phyloP scores from a whole-genome alignment of 2,797 vertebrate species.

The Catamblyrhynchus diadema region DNA sequence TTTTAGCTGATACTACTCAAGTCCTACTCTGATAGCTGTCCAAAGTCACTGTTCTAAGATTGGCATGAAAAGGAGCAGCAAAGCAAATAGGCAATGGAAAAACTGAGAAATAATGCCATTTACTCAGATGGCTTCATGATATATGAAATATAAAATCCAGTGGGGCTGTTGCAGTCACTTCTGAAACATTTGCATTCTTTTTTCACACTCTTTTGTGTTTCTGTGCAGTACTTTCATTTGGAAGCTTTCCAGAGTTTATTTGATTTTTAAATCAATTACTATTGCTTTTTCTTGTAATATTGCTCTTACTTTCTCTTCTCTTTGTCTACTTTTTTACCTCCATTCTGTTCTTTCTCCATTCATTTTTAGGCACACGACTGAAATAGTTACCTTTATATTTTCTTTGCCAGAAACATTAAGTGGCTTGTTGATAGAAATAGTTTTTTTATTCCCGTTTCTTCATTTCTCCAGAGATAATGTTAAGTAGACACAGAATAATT shows the following conservation, averaged over 20 bases:
- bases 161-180: not conserved
- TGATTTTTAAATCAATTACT: constrained; percentile 6
- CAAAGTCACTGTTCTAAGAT: not conserved
- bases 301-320: not conserved
- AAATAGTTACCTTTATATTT: not conserved
- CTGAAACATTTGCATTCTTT: not conserved
- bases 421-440: not conserved
- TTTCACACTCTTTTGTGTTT: not conserved
- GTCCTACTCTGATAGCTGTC: not conserved
- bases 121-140: constrained; percentile 26
- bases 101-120: constrained; percentile 16
- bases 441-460: not conserved
- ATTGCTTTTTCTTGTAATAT: not conserved
- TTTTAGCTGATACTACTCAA: not conserved
- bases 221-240: not conserved
- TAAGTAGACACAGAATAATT: constrained; percentile 29
- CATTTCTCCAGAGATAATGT: constrained; percentile 1
- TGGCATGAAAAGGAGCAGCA: not conserved
- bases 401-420: not conserved
- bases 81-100: constrained; percentile 9
- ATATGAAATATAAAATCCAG: constrained; percentile 45
- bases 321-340: not conserved
- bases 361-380: not conserved
- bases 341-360: not conserved
- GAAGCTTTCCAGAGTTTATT: not conserved